Percentiles rank a stretch among this genome's conserved stretches.
Evolutionary conservation across 2,888 invertebrate genomes (phyloP).

Genomic region (Deilephila porcellus): DNA sequence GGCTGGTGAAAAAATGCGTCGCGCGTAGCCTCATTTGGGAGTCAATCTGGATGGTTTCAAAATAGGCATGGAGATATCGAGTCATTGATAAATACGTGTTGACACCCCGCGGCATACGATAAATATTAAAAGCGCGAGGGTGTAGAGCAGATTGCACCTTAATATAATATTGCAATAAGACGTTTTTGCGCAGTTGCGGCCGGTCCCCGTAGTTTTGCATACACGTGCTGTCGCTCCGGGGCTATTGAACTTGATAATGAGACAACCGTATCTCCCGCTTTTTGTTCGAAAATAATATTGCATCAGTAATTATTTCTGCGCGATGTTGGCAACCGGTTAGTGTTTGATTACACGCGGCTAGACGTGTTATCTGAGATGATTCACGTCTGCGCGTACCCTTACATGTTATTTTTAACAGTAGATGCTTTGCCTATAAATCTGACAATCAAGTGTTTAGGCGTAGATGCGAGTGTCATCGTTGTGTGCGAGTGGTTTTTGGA

Average conservation of each 20-base stretch:
- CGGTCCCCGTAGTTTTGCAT: slow-evolving; percentile 74
- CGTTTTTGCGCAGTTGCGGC: slow-evolving; percentile 67
- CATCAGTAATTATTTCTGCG: slow-evolving; percentile 72
- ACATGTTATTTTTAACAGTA: slow-evolving; percentile 19
- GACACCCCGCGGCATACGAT: slow-evolving; percentile 73
- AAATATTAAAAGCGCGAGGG: slow-evolving; percentile 62
- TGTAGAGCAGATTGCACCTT: slow-evolving; percentile 74
- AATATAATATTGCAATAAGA: slow-evolving; percentile 63
- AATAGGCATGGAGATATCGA: slow-evolving; percentile 60
- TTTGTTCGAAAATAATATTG: slow-evolving; percentile 68
- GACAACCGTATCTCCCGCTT: slow-evolving; percentile 73
- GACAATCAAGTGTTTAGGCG: neutral
- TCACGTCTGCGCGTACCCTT: slow-evolving; percentile 43
- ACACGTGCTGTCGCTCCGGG: slow-evolving; percentile 80
- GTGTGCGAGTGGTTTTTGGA: slow-evolving; percentile 63
- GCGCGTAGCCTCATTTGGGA: slow-evolving; percentile 61
- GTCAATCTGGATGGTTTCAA: slow-evolving; percentile 57
- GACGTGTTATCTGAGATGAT: slow-evolving; percentile 51
- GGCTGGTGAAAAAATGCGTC: slow-evolving; percentile 50
- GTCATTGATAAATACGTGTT: slow-evolving; percentile 79
- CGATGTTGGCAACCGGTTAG: slow-evolving; percentile 50
- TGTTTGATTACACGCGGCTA: slow-evolving; percentile 29
- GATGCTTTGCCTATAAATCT: neutral
- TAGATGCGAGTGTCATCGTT: slow-evolving; percentile 58
- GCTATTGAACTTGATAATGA: slow-evolving; percentile 85